phyloP scores from a whole-genome alignment of 1,140 invertebrate genomes.

The Heterodera schachtii region DNA sequence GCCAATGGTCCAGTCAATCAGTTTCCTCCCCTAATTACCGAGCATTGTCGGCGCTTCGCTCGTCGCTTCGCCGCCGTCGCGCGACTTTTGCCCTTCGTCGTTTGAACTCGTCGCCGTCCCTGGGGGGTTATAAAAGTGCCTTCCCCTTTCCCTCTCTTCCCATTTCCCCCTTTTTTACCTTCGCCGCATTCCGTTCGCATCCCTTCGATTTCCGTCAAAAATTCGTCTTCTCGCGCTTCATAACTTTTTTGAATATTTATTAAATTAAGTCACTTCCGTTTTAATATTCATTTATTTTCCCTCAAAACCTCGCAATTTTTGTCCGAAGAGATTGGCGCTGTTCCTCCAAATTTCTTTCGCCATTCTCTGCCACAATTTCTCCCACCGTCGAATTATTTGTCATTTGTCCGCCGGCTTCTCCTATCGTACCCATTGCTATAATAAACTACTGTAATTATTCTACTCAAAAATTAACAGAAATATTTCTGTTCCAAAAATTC shows the following conservation, averaged over 20 bases:
- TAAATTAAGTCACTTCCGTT: conserved; percentile 5
- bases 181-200: conserved; percentile 23
- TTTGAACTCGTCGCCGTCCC: not conserved
- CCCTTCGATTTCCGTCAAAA: conserved; percentile 19
- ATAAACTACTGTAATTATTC: no score
- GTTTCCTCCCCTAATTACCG: conserved; percentile 2
- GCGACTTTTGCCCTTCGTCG: not conserved
- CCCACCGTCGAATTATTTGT: no score
- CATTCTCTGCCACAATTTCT: not conserved
- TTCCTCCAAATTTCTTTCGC: not conserved
- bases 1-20: not conserved
- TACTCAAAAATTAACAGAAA: no score
- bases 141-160: not conserved
- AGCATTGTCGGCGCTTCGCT: not conserved
- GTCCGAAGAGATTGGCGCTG: conserved; percentile 10
- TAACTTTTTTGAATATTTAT: conserved; percentile 2
- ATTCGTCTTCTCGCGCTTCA: conserved; percentile 20
- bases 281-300: not conserved
- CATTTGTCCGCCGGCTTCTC: no score
- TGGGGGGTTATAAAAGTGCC: no score
- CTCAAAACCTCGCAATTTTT: conserved; percentile 23
- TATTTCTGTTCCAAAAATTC: no score
- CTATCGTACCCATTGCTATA: no score
- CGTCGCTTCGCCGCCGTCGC: not conserved
- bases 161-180: conserved; percentile 3